Evolutionary conservation across 2,113 vertebrate genomes (phyloP), one percentile per base, ranked within the genome.

Genomic region (Calidris pugnax): DNA sequence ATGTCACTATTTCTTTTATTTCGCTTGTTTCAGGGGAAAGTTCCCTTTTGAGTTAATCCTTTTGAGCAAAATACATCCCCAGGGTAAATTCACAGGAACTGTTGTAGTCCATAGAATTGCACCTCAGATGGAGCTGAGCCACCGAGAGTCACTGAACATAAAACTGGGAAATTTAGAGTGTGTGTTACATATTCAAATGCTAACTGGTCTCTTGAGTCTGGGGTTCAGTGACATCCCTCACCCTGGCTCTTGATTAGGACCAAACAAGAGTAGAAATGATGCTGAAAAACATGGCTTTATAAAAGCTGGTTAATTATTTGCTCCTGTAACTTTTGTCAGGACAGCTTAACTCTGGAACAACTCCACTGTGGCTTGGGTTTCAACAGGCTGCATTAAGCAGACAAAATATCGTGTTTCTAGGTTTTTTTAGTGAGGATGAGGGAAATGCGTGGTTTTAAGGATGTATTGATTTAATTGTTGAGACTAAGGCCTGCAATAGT

Each of bases 31-130:
- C 30, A 37, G 69, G 72, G 66, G 60, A 19, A 95, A 75, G 91
- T 96, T 97, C 95, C 64, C 5, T 8, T 92, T 91, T 35, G 84
- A 89, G 83, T 90, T 96, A 97, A 96, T 97, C 90, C 62, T 92
- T 93, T 64, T 63, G 75, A 60, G 24, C 57, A 84, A 79, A 95
- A 75, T 37, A 47, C 20, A 18, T 93, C 73, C 71, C 81, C 35
- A 75, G 71, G 80, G 47, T 86, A 78, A 92, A 80, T 66, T 60
- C 39, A 75, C 32, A 64, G 88, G 86, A 93, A 1, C 59, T 2
- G 5, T 30, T 76, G 89, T 53, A 57, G 83, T 62, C 5, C 0
- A 63, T 83, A 68, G 76, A 81, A 77, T 87, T 79, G 87, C 39
- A 72, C 69, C n/a, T 84, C 47, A 35, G 37, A 11, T 91, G 90